Conservation (phyloP, 2,888 invertebrate species). For the Hydroisotoma schaefferi region DNA sequence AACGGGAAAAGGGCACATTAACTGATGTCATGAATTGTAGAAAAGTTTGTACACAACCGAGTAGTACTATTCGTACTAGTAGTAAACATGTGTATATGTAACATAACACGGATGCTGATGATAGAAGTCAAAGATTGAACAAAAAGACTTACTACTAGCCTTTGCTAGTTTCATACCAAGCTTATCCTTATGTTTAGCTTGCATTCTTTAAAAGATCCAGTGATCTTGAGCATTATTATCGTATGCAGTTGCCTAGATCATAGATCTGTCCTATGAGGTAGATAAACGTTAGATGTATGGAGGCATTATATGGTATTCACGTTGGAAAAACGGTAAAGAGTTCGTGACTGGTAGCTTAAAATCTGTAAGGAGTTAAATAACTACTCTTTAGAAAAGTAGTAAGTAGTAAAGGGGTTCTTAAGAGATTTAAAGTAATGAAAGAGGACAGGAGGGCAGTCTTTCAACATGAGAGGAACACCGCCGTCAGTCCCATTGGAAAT, state of each 20-base stretch:
- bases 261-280: too few species aligned
- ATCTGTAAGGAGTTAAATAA: too few species aligned
- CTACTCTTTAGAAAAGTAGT: too few species aligned
- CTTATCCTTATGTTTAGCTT: neutral
- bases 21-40: too few species aligned
- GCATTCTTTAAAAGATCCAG: neutral
- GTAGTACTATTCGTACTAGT: neutral
- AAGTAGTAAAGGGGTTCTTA: neutral
- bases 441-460: conserved; percentile 8
- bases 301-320: neutral
- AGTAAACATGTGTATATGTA: too few species aligned
- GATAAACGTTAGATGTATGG: too few species aligned
- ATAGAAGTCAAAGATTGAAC: conserved; percentile 1
- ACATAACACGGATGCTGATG: too few species aligned
- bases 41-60: conserved; percentile 1
- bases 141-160: conserved; percentile 1
- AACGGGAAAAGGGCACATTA: too few species aligned
- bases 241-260: too few species aligned
- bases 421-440: neutral
- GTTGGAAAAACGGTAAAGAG: too few species aligned
- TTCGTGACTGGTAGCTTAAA: too few species aligned
- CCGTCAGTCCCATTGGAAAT: conserved; percentile 40
- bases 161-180: too few species aligned
- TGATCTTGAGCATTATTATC: neutral
- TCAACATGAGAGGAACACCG: conserved; percentile 10